Base-by-base conservation (phyloP, 2,113 vertebrate species). In the Oryzias melastigma region DNA sequence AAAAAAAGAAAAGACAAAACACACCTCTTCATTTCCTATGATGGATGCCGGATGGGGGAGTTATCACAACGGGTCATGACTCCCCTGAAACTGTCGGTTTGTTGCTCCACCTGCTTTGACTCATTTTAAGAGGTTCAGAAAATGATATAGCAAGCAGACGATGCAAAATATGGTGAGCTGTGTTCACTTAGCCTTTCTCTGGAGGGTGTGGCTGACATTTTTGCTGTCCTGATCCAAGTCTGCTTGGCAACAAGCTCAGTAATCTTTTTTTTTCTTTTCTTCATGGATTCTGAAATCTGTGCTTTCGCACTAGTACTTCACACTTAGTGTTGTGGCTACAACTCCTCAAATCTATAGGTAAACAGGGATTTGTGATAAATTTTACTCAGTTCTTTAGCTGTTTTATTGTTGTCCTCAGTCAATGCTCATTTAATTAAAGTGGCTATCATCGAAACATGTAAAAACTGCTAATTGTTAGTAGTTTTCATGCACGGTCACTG, bases 1-100 rank as follows among this genome's bases (percentile, higher is more conserved):
- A 58, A 84, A 72, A 35, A 35, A 35, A 27, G 12, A 47, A 51
- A 61, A 81, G 71, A 58, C 66, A 75, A 77, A 75, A 60, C 46
- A 70, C 62, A 76, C 25, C 66, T 78, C 76, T 73, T 84, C 72
- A 78, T 84, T 77, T 86, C 44, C 44, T 42, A 25, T 78, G 75
- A 81, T 72, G 65, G 68, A 75, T 82, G 68, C 41, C 47, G 48
- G 68, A 45, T 63, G 53, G 58, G 62, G 63, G 65, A 61, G 73
- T 69, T 61, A 81, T 81, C 81, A 65, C 22, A 5, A 27, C 54
- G 48, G 82, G 78, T 80, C 70, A 42, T 51, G 56, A 55, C 68
- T 40, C 75, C 67, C 69, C 59, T 40, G 27, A 73, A 84, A 83
- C 57, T 52, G 66, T 68, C 46, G 29, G 29, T 58, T 65, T 78